Evolutionary conservation across 2,888 invertebrate species (phyloP), one percentile per base, ranked within the genome.

Genomic region (Brachyptera putata): DNA sequence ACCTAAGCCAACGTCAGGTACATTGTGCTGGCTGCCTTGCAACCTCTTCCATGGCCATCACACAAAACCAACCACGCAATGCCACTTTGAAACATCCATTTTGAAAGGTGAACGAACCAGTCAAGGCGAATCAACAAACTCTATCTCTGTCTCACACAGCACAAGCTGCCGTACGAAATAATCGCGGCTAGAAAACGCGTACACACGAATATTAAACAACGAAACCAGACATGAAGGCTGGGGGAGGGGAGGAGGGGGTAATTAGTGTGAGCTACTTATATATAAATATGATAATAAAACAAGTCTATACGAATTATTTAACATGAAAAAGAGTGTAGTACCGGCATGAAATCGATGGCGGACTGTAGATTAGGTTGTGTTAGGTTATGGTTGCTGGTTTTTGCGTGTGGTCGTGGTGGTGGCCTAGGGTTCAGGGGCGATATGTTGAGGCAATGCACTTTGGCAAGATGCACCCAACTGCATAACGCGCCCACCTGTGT

Each of bases 1-100:
- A 53, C 53, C 53, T 53, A 53, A 2, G 53, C 53, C 53, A 53
- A 53, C 36, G 22, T 34, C 53, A 53, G 53, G 53, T 53, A 53
- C 34, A 18, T 53, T 53, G 53, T 22, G 36, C 18, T 11, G 16
- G 16, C 43, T 43, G 18, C n/a, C 46, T 16, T 41, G 18, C 41
- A 41, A 41, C 41, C 41, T 41, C 41, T 41, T 14, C 41, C 41
- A 41, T 41, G 41, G 41, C 41, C 41, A n/a, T 30, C 30, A 7
- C 30, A 11, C 30, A 7, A 5, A 7, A 30, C 7, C 30, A 30
- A 11, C 30, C 7, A 5, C 11, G 7, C 30, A 30, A 7, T 5
- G 30, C 30, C 30, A 30, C 5, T 30, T 7, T 11, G 7, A 46
- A 22, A 24, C 46, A 46, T 46, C 46, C 46, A 46, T 46, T 46